These are phyloP conservation scores for Goniozus legneri DNA, from an alignment of 1,140 invertebrate species.

Conservation along the genomic window DNA sequence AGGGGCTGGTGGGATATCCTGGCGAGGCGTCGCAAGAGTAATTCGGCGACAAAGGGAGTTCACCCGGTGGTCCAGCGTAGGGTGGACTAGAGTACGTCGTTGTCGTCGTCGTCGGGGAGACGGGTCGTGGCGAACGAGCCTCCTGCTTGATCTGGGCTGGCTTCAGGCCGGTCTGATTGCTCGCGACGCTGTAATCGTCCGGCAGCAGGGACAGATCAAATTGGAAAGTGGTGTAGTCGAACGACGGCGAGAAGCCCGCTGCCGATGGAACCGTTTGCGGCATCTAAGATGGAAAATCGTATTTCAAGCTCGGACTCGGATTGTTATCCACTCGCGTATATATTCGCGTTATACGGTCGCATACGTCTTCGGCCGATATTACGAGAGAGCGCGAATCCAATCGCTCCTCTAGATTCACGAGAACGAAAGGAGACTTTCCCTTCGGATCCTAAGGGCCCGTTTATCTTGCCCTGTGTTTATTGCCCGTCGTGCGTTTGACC, in stretches of 20 bases:
- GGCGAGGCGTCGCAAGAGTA: conserved; percentile 60
- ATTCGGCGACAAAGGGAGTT: conserved; percentile 56
- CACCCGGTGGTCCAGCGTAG: conserved; percentile 55
- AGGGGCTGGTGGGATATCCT: conserved; percentile 60
- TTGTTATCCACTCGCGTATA: no score
- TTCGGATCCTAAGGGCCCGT: conserved; percentile 36
- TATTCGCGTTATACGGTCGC: no score
- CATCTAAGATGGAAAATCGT: conserved; percentile 65
- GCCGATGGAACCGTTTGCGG: conserved; percentile 75
- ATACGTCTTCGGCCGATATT: background rate
- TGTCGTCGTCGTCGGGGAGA: conserved; percentile 42
- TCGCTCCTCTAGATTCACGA: background rate
- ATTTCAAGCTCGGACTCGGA: no score
- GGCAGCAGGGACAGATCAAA: conserved; percentile 75
- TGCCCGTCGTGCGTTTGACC: conserved; percentile 49
- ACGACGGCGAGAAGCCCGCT: conserved; percentile 65
- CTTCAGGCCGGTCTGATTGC: conserved; percentile 33
- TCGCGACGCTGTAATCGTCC: conserved; percentile 50
- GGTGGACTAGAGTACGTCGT: conserved; percentile 56
- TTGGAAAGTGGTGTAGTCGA: conserved; percentile 64
- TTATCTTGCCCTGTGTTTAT: conserved; percentile 53
- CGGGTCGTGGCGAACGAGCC: conserved; percentile 41
- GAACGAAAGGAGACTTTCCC: conserved; percentile 2
- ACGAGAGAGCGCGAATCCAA: background rate
- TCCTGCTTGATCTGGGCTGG: conserved; percentile 48